phyloP scores from a whole-genome alignment of 2,888 invertebrate species.

The Parascotia fuliginaria region DNA sequence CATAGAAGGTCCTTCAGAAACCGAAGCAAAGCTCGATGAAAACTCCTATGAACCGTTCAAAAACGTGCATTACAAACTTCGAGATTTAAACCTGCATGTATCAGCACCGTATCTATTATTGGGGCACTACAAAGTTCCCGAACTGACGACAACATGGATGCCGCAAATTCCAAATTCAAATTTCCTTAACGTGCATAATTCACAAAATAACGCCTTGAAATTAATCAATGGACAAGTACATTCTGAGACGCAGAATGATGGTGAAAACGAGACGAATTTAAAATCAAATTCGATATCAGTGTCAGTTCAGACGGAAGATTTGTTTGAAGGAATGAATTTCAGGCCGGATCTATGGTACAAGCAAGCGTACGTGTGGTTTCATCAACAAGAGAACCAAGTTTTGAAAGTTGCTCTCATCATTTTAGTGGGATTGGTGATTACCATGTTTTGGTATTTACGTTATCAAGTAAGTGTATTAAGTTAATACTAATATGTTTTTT shows the following conservation, averaged over 20 bases:
- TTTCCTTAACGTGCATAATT: slow-evolving; percentile 58
- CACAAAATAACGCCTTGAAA: slow-evolving; percentile 60
- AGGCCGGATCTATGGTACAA: slow-evolving; percentile 76
- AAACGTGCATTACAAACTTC: slow-evolving; percentile 77
- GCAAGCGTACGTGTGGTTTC: slow-evolving; percentile 86
- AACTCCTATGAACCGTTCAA: slow-evolving; percentile 79
- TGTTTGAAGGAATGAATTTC: slow-evolving; percentile 73
- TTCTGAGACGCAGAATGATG: slow-evolving; percentile 63
- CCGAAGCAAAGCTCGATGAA: slow-evolving; percentile 53
- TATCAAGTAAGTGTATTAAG: slow-evolving; percentile 86
- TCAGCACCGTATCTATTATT: slow-evolving; percentile 79
- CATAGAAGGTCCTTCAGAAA: slow-evolving; percentile 89
- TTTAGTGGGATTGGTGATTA: slow-evolving; percentile 88
- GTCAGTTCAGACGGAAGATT: slow-evolving; percentile 86
- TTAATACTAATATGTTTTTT: no score
- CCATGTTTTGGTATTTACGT: slow-evolving; percentile 91
- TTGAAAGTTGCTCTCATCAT: slow-evolving; percentile 89
- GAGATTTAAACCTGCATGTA: slow-evolving; percentile 73
- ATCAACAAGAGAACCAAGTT: slow-evolving; percentile 91
- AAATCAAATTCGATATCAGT: slow-evolving; percentile 78
- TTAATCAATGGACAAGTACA: slow-evolving; percentile 76
- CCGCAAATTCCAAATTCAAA: slow-evolving; percentile 71
- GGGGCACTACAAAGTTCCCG: slow-evolving; percentile 91
- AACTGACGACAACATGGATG: slow-evolving; percentile 81
- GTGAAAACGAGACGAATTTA: slow-evolving; percentile 75